phyloP scores from a whole-genome alignment of 2,888 invertebrate genomes.

The Aspidapion aeneum region DNA sequence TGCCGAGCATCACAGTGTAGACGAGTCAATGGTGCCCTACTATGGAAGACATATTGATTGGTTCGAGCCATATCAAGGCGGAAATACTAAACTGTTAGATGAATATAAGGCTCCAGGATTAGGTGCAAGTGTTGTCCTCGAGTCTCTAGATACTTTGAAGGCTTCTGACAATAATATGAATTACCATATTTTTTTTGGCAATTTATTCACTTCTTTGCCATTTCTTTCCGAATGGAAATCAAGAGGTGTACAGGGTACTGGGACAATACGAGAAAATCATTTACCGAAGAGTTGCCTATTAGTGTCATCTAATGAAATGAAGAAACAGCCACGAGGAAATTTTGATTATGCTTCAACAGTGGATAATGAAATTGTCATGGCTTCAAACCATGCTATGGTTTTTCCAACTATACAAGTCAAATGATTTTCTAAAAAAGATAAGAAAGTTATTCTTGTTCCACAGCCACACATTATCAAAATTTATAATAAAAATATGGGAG shows the following conservation, averaged over 20 bases:
- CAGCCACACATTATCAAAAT: slow-evolving; percentile 1
- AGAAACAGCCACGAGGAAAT: background rate
- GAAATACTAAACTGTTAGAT: slow-evolving; percentile 1
- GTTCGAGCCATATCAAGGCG: slow-evolving; percentile 5
- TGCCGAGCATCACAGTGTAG: slow-evolving; percentile 19
- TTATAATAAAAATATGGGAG: slow-evolving; percentile 7
- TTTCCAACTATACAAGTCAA: slow-evolving; percentile 13
- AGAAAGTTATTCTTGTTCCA: slow-evolving; percentile 5
- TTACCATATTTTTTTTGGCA: background rate
- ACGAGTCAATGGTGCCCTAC: slow-evolving; percentile 6
- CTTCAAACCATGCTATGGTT: slow-evolving; percentile 19
- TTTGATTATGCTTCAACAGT: too few species aligned
- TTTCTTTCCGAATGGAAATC: background rate
- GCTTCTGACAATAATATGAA: background rate
- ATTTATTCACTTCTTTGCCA: background rate
- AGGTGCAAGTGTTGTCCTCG: slow-evolving; percentile 2
- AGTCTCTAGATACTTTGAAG: background rate
- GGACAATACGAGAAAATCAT: slow-evolving; percentile 1
- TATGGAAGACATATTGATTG: background rate
- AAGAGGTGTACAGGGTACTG: background rate
- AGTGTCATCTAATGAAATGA: background rate
- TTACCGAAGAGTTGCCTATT: background rate
- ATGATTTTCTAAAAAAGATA: slow-evolving; percentile 1
- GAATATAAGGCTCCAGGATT: slow-evolving; percentile 6
- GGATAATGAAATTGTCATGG: slow-evolving; percentile 27